Evolutionary conservation across 92 coral and sea anemone species (phyloP).

Genomic region (Meandrina meandrites): DNA sequence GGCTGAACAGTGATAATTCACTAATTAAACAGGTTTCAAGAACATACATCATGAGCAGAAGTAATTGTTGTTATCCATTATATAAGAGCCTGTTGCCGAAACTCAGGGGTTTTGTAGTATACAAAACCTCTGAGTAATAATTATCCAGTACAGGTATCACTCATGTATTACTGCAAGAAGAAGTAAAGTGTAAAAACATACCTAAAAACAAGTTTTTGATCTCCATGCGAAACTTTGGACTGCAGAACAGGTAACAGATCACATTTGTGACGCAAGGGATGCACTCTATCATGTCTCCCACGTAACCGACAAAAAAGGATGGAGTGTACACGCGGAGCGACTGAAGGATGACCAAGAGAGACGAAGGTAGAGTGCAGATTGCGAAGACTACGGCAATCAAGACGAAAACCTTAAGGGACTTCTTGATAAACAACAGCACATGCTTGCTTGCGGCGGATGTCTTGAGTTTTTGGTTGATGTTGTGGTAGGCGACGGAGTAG

Average conservation of each 20-base stretch:
- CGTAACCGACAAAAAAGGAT: slow-evolving; percentile 9
- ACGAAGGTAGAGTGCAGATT: slow-evolving; percentile 28
- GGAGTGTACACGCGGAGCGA: slow-evolving; percentile 25
- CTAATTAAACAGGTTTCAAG: too few relatives aligned
- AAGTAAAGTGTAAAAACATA: background rate
- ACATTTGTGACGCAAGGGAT: slow-evolving; percentile 43
- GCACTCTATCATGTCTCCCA: slow-evolving; percentile 41
- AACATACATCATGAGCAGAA: too few relatives aligned
- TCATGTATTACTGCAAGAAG: too few relatives aligned
- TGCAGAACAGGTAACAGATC: slow-evolving; percentile 38
- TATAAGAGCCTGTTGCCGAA: too few relatives aligned
- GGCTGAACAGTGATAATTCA: too few relatives aligned
- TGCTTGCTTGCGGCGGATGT: slow-evolving; percentile 10
- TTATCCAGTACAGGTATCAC: too few relatives aligned
- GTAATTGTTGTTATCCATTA: too few relatives aligned
- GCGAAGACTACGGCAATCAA: slow-evolving; percentile 38
- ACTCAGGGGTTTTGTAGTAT: too few relatives aligned
- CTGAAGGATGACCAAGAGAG: slow-evolving; percentile 30
- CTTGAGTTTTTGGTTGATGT: slow-evolving; percentile 23
- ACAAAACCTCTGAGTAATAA: too few relatives aligned
- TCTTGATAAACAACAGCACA: slow-evolving; percentile 38
- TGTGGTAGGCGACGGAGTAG: slow-evolving; percentile 30
- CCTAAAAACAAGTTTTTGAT: slow-evolving; percentile 27
- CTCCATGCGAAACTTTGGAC: slow-evolving; percentile 47
- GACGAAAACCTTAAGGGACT: slow-evolving; percentile 38